Evolutionary conservation across 2,888 invertebrate species (phyloP).

Genomic region (Phymatocera aterrima): DNA sequence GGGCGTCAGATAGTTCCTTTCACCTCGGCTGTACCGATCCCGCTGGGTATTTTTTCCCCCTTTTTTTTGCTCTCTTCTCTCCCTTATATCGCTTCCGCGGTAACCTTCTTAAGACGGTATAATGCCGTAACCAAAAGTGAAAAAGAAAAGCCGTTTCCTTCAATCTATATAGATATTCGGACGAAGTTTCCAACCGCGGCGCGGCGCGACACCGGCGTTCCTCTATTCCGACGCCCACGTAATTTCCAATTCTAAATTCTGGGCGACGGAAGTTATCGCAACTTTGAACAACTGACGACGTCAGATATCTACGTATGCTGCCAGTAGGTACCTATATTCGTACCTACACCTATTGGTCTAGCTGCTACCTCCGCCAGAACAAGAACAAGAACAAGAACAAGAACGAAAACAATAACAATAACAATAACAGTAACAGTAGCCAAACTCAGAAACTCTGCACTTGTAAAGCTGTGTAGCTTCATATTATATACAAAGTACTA

Average conservation of each 20-base stretch:
- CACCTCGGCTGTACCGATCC: neutral
- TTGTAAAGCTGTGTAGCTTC: too few relatives aligned
- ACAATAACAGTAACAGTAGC: neutral
- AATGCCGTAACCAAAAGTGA: neutral
- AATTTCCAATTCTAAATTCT: conserved; percentile 33
- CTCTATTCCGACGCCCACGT: neutral
- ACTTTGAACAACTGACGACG: neutral
- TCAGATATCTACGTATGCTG: conserved; percentile 6
- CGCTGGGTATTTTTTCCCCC: neutral
- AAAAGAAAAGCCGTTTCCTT: conserved; percentile 2
- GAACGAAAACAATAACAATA: neutral
- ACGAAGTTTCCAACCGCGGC: neutral
- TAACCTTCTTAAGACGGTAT: neutral
- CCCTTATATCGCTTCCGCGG: neutral
- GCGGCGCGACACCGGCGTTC: neutral
- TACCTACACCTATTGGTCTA: neutral
- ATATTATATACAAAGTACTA: too few relatives aligned
- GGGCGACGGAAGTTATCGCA: conserved; percentile 22
- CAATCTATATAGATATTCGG: neutral
- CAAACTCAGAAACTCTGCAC: too few relatives aligned
- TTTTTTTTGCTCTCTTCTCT: neutral
- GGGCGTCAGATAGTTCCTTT: conserved; percentile 10
- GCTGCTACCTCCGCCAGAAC: too few relatives aligned
- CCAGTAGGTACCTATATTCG: neutral
- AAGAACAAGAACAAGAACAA: neutral